Percentiles rank a stretch among this genome's conserved stretches.
Conservation (phyloP, 2,888 invertebrate genomes). For the Eurytoma californica region DNA sequence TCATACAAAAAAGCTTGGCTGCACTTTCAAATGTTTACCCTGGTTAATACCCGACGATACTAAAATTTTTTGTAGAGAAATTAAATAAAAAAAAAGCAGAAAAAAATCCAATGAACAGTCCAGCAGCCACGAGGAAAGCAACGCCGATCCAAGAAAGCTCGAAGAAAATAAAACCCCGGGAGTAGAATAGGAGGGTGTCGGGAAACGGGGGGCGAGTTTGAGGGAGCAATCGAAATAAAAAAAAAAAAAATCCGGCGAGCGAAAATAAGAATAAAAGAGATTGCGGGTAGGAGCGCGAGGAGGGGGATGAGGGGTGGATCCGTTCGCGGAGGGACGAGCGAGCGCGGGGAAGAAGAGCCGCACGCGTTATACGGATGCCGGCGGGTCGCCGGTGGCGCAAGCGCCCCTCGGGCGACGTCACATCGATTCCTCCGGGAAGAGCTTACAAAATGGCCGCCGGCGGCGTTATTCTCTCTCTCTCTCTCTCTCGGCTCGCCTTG, state of each 20-base stretch:
- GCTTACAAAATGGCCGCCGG: slow-evolving; percentile 75
- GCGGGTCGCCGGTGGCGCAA: slow-evolving; percentile 69
- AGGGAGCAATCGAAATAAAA: slow-evolving; percentile 8
- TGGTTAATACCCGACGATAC: too few relatives aligned
- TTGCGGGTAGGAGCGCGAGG: background rate
- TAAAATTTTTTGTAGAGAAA: background rate
- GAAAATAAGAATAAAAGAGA: background rate
- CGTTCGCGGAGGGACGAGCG: slow-evolving; percentile 31
- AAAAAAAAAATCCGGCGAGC: background rate
- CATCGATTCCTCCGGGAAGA: slow-evolving; percentile 75
- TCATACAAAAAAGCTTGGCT: too few relatives aligned
- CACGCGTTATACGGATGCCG: background rate
- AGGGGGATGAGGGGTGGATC: background rate
- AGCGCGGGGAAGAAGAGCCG: slow-evolving; percentile 34
- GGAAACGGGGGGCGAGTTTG: background rate
- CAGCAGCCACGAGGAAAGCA: background rate
- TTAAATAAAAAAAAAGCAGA: background rate
- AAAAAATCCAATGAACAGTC: background rate
- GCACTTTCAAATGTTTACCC: too few relatives aligned
- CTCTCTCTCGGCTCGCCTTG: slow-evolving; percentile 44
- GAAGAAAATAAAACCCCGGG: slow-evolving; percentile 15
- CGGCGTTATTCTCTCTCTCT: slow-evolving; percentile 70
- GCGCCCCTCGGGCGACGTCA: slow-evolving; percentile 75
- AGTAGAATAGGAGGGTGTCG: slow-evolving; percentile 5
- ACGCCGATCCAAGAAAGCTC: background rate